Evolutionary conservation across 2,797 vertebrate species (phyloP), one percentile per base, ranked within the genome.

Genomic region (Poeciliopsis infans): DNA sequence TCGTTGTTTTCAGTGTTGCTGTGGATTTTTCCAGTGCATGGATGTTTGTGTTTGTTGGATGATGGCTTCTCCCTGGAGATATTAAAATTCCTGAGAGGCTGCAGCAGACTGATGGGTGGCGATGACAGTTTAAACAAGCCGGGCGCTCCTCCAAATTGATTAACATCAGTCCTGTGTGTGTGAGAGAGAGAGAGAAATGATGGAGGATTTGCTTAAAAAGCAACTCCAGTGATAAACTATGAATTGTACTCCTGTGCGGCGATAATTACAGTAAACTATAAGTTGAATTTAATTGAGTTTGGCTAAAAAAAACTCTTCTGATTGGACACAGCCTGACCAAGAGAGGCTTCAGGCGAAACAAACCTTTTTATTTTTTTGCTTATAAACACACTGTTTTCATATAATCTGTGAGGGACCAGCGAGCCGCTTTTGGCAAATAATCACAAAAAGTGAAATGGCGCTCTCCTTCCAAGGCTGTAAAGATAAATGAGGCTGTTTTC

Each of bases 321-420:
- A 90, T 91, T 91, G 91, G 90, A 85, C 84, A 73, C 85, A 75
- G 86, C 79, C 79, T 69, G 72, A 86, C 79, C 28, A 72, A 85
- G 59, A 82, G 78, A 81, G 69, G 94, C 96, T 96, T 76, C 87
- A 71, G 91, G 93, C 92, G 1, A 88, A 86, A 82, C 79, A 83
- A 88, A 83, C 76, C 61, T 57, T 61, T 61, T n/a, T 41, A 70
- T 76, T 74, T 80, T 72, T 76, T 47, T 94, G 94, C 93, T 91
- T 92, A 94, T 90, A 94, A 96, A 96, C 95, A 96, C 96, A 95
- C 94, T 95, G 95, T 96, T 86, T 90, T 81, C 80, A 83, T 91
- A 96, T 96, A 97, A 98, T 98, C 96, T 97, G 95, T 96, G 96
- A 97, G 96, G 96, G 95, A 96, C 93, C 96, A 97, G 96, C 89